Evolutionary conservation across 2,888 invertebrate genomes (phyloP), one percentile per base, ranked within the genome.

Genomic region (Hypsopygia costalis): DNA sequence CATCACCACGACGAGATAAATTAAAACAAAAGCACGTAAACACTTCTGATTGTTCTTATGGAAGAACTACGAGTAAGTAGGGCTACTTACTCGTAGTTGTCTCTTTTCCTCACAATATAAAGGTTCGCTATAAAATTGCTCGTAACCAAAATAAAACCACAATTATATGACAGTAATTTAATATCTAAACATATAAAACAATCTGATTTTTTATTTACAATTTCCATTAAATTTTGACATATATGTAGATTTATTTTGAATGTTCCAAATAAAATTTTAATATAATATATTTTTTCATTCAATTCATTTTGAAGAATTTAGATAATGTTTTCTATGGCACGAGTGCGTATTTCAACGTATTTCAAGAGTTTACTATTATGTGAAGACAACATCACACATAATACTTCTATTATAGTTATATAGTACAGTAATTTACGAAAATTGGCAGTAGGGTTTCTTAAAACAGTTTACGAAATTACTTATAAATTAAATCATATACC

Each of bases 131-230:
- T n/a, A n/a, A n/a, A n/a, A n/a, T n/a, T n/a, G n/a, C n/a, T n/a
- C n/a, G n/a, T n/a, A n/a, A n/a, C n/a, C n/a, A n/a, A n/a, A 68
- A 61, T 65, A 55, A 76, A 71, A 69, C 61, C 45, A 60, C 33
- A 50, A 47, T 58, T 55, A 51, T 67, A 68, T 71, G 69, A 74
- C 67, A 73, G 64, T 68, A 68, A 71, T 85, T 81, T 83, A 83
- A 71, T 86, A 61, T 76, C 76, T 78, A 82, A 78, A 81, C 75
- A 74, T 81, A 80, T 81, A 82, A 80, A 81, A 81, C 62, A 70
- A 78, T 77, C 56, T 79, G 70, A 73, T 80, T 73, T 62, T 54
- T 52, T 71, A 76, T 78, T 70, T 73, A 74, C 70, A 77, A 49
- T 52, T 56, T 25, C 25, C 8, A 21, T 32, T 35, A 21, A 43